phyloP scores from a whole-genome alignment of 2,113 vertebrate genomes.

The Bubo blakistoni region DNA sequence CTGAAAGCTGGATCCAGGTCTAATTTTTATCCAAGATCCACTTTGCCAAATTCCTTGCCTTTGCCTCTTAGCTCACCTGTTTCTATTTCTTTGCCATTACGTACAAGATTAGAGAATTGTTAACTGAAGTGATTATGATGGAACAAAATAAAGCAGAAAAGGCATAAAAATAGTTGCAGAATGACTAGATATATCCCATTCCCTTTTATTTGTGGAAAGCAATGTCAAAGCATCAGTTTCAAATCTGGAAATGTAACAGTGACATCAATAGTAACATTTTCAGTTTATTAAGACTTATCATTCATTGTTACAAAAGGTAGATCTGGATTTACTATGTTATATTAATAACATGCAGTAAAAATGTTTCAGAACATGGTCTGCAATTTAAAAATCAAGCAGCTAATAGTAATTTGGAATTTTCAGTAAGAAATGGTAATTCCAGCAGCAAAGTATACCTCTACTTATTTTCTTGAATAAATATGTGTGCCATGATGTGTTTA shows the following conservation, averaged over 20 bases:
- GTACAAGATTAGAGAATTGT: neutral
- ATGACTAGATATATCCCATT: neutral
- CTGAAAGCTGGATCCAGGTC: neutral
- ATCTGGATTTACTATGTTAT: neutral
- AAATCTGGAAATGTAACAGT: neutral
- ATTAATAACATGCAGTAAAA: neutral
- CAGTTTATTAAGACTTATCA: neutral
- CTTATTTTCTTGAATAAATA: neutral
- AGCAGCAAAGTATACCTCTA: neutral
- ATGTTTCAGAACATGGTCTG: neutral
- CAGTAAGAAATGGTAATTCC: neutral
- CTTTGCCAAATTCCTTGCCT: neutral
- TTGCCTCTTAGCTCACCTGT: neutral
- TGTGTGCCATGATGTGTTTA: neutral
- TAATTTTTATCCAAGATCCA: neutral
- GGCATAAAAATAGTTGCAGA: neutral
- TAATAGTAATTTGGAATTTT: neutral
- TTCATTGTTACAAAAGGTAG: neutral
- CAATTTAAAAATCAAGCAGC: neutral
- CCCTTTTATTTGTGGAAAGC: neutral
- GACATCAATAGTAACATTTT: neutral
- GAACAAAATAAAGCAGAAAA: neutral
- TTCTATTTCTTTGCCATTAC: neutral
- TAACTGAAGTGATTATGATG: neutral
- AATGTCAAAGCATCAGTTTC: neutral